phyloP scores from a whole-genome alignment of 2,113 vertebrate genomes.

The Malurus melanocephalus region DNA sequence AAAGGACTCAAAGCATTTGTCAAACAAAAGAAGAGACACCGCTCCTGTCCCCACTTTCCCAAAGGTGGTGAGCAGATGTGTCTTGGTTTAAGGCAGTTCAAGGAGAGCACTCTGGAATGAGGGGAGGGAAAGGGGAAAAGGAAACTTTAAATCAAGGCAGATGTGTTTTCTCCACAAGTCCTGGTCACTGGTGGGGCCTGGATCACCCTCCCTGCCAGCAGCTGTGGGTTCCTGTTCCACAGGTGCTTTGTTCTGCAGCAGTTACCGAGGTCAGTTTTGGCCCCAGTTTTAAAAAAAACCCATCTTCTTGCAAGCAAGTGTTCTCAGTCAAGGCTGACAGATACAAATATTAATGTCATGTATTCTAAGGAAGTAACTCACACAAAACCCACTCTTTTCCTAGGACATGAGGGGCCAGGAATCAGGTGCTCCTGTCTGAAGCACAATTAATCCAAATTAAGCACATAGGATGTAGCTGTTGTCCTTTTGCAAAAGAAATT shows the following conservation, averaged over 20 bases:
- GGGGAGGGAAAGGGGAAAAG: background rate
- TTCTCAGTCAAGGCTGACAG: background rate
- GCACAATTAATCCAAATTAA: background rate
- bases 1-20: background rate
- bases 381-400: background rate
- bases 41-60: no score
- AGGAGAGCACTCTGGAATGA: background rate
- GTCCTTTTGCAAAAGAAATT: background rate
- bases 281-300: background rate
- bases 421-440: background rate
- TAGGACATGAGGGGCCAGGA: background rate
- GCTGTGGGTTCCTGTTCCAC: background rate
- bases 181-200: background rate
- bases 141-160: background rate
- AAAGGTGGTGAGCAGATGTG: background rate
- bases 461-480: background rate
- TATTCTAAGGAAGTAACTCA: background rate
- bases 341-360: background rate
- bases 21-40: background rate
- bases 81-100: background rate
- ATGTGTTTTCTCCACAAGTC: background rate
- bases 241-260: background rate
- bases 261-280: background rate
- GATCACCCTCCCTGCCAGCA: background rate
- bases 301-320: background rate